These are phyloP conservation scores for Anoura caudifer DNA, from an alignment of 2,113 vertebrate genomes.

Conservation along the genomic window DNA sequence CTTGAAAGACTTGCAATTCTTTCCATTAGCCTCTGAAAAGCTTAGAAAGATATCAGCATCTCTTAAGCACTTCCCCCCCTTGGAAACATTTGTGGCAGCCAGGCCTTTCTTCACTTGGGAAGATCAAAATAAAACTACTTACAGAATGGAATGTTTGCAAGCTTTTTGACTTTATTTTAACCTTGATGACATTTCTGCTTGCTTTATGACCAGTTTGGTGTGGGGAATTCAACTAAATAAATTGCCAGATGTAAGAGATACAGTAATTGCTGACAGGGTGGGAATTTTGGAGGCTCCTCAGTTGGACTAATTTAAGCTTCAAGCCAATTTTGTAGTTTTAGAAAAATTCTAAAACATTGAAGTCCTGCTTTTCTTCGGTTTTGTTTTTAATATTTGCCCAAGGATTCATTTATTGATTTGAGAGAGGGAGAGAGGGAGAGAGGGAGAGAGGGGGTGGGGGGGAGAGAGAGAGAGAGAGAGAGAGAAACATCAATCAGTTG, in stretches of 20 bases:
- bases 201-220: background rate
- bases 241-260: background rate
- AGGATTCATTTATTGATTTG: too few relatives aligned
- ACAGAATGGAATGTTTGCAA: background rate
- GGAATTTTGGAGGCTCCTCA: background rate
- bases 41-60: background rate
- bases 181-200: constrained; percentile 24
- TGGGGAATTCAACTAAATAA: background rate
- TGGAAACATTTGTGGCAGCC: background rate
- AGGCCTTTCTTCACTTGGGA: background rate
- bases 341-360: background rate
- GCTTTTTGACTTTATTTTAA: background rate
- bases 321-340: background rate
- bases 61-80: background rate
- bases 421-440: too few relatives aligned
- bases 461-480: too few relatives aligned
- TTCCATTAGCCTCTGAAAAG: constrained; percentile 30
- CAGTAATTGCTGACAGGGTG: background rate
- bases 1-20: background rate
- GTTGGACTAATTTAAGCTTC: constrained; percentile 2
- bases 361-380: background rate
- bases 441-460: too few relatives aligned
- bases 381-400: background rate
- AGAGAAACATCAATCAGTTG: too few relatives aligned
- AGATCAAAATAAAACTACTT: constrained; percentile 17